Evolutionary conservation across 2,888 invertebrate genomes (phyloP), one percentile per base, ranked within the genome.

Genomic region (Eurois occulta): DNA sequence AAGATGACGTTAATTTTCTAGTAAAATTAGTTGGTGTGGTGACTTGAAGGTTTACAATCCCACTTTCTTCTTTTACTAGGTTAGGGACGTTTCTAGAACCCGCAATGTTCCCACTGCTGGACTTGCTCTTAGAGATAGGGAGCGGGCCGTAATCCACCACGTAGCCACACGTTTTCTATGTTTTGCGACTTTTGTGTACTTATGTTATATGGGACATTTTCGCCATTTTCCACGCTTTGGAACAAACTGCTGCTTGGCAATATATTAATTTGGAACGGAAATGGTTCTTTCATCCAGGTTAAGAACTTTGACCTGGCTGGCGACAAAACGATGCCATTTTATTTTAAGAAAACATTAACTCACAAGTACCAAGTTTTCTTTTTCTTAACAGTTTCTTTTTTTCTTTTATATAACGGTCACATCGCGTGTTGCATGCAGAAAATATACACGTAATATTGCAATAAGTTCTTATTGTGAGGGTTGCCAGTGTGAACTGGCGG

Each of bases 401-500:
- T 83, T 55, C 3, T 65, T 75, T 73, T 65, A 65, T n/a, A 70
- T 75, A 86, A 80, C 80, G 74, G 73, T 64, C 79, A 75, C 70
- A 80, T 84, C 70, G 86, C 86, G 79, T 83, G 83, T 79, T 72
- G 84, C 84, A 86, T 84, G 86, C 70, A 70, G 52, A 77, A 82
- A 75, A 78, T 78, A 16, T 68, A 64, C 84, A 86, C 77, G 75
- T 78, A 81, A 84, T 78, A 69, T 60, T 77, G 78, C 86, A 79
- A 80, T 80, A 75, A 86, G 67, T 76, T 76, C 74, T 75, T 76
- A 79, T 73, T 81, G 58, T 58, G 58, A 72, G 81, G 69, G 77
- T 80, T 86, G 77, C 73, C 82, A 77, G 48, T 38, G 24, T 83
- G 77, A 87, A 87, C 72, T 75, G 70, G 18, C 46, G 41, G 78